Evolutionary conservation across 2,797 vertebrate genomes (phyloP).

Genomic region (Serranus cabrilla): DNA sequence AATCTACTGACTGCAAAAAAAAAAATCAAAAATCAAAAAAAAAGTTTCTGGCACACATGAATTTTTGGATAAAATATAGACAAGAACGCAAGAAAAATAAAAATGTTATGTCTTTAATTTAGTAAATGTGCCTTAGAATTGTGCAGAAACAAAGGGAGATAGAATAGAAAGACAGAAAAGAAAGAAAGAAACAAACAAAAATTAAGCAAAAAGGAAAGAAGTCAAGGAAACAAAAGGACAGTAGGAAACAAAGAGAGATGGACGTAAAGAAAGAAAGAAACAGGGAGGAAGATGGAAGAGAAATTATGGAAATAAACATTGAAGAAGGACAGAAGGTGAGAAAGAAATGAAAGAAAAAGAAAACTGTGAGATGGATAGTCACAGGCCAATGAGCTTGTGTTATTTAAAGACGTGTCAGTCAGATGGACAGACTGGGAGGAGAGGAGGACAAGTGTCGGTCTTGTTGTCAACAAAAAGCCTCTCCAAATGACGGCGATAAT

Average conservation of each 20-base stretch:
- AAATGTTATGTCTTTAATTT: neutral
- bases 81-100: neutral
- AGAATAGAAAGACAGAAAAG: too few species aligned
- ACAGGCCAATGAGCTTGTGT: conserved; percentile 52
- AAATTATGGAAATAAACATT: too few species aligned
- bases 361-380: conserved; percentile 12
- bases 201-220: neutral
- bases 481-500: conserved; percentile 76
- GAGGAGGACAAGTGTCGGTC: conserved; percentile 73
- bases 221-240: neutral
- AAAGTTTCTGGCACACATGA: neutral
- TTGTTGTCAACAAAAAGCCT: conserved; percentile 81
- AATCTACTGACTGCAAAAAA: neutral
- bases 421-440: conserved; percentile 67
- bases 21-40: neutral
- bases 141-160: neutral
- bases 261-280: neutral
- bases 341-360: neutral
- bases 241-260: neutral
- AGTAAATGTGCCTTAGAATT: neutral
- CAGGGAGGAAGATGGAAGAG: neutral
- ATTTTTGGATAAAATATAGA: conserved; percentile 3
- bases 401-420: conserved; percentile 77
- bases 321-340: neutral
- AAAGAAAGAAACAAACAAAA: neutral